Base-by-base conservation (phyloP, 2,888 invertebrate species). In the Plagiodera versicolora region DNA sequence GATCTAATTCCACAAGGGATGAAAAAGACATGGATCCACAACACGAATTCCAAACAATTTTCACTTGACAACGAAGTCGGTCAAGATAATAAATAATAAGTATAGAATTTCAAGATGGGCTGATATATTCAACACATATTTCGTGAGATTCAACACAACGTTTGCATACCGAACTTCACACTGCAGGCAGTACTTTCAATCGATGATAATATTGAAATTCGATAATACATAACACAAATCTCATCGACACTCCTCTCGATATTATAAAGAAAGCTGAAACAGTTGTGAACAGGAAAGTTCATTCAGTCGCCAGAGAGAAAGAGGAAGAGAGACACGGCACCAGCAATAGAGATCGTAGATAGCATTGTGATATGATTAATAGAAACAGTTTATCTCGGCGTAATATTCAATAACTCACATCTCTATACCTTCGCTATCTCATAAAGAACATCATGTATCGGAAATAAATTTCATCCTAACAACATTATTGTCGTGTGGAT, bases 401-500 rank as follows among this genome's bases (percentile, higher is more conserved):
- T 45, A 16, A 53, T 19, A 20, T 53, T 10, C 53, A 24, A 53
- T 53, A 53, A 53, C 44, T 53, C 53, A 53, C 53, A 53, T 20
- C 44, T 53, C 53, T 53, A 44, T 53, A 44, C 52, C 53, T 44
- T 16, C 24, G 17, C 39, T 17, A 44, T 53, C 35, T 53, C 53
- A 53, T 53, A 53, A 53, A 44, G 24, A 53, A 53, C 53, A 20
- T 53, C 45, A 16, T 24, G 24, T 53, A 53, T 60, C 44, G 60
- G 56, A 48, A 52, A 60, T 60, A 60, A 60, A 60, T 60, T 56
- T 56, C 52, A 60, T 39, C 49, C 20, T 32, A 60, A 52, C 56
- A 60, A 56, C 56, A 56, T 60, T 56, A 52, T 53, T 53, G 44
- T 44, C 44, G 35, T 30, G 53, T 53, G 39, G 39, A 39, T 39